Evolutionary conservation across 1,140 invertebrate genomes (phyloP), one percentile per base, ranked within the genome.

Genomic region (Condylostylus longicornis): DNA sequence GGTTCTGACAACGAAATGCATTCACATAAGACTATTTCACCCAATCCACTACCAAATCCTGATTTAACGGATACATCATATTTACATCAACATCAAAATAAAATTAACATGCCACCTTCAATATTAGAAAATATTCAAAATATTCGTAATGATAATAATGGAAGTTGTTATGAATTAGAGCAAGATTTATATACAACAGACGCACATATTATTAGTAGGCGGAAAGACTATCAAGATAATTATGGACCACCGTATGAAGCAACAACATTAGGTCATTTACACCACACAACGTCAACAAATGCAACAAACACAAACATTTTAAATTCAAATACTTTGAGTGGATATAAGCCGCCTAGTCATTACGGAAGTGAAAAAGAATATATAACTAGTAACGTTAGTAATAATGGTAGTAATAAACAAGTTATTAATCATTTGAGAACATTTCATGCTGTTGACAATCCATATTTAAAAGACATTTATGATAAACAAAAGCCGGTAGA

Each of bases 11-110:
- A 78, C 49, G 79, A 80, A 46, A 53, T 65, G 40, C 60, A 59
- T 35, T 73, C 73, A 8, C 71, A 74, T 27, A 73, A 74, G 49
- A 73, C 70, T 2, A 54, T 53, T 8, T 81, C 77, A 4, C 78
- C 79, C 1, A 77, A 78, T 48, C 77, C 77, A 0, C 51, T 82
- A 38, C 77, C 78, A 27, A 77, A 79, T 60, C 78, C 77, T 0
- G 78, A 81, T 50, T 64, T 75, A 15, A 74, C 72, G 3, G 73
- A 75, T 49, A 68, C 67, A 20, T 69, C 64, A 32, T 74, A 65
- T 58, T 51, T 65, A 35, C 60, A 49, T 49, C 61, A 42, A 49
- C 62, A 62, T 42, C 70, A 65, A 43, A 61, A 57, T 38, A 58
- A 60, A 46, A 58, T 61, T 15, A 66, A 64, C 42, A 63, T 72